Evolutionary conservation across 2,888 invertebrate genomes (phyloP), one percentile per base, ranked within the genome.

Genomic region (Perizoma affinitatum): DNA sequence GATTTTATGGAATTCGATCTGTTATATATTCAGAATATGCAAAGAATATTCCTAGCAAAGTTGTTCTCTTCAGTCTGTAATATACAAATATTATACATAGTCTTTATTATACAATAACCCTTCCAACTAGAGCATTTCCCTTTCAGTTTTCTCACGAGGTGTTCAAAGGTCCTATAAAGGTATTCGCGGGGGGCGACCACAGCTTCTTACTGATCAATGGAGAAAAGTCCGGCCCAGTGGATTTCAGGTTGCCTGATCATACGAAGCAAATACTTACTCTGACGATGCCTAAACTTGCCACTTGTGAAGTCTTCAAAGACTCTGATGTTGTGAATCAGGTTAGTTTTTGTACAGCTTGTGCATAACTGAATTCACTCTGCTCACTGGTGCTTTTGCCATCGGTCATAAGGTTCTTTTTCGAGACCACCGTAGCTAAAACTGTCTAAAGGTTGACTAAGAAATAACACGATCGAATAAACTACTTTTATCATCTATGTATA

Each of bases 171-270:
- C 88, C 94, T 0, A 91, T 94, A 59, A 93, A 93, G 71, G 93
- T 97, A 72, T 96, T 94, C 76, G 95, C 96, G 35, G 98, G 98
- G 5, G 98, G 98, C 6, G 97, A 98, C 88, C 97, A 97, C 79
- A 97, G 97, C 73, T 96, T 98, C 81, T 94, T 96, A 5, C 93
- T 95, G 3, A 93, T 96, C 11, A 91, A 93, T 34, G 76, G 79
- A 4, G 87, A 86, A 8, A 84, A 74, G 43, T 76, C 88, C 22
- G 70, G 74, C 6, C 92, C 95, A 0, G 93, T 93, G 42, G 97
- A 97, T 84, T 95, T 93, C 73, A 93, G 97, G 50, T 70, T 88
- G 4, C 90, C 93, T 49, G 90, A 94, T 8, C 74, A 85, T 5
- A 83, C 84, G 22, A 93, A 94, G 56, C 96, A 97, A 87, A 96